Evolutionary conservation across 2,888 invertebrate genomes (phyloP), one percentile per base, ranked within the genome.

Genomic region (Acronicta aceris): DNA sequence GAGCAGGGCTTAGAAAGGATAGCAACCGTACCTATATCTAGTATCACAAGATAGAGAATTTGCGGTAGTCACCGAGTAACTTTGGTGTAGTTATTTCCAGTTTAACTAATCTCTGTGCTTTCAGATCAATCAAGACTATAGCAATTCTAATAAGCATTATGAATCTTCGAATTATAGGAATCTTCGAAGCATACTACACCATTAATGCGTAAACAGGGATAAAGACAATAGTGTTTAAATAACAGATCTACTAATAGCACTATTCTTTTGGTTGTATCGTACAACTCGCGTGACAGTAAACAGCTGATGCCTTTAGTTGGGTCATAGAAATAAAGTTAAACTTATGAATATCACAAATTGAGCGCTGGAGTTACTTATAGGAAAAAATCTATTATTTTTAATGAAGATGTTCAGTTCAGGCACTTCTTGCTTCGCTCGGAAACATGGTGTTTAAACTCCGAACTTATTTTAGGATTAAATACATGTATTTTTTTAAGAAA

Each of bases 1-100:
- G 73, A 63, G 67, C 67, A 61, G 66, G 71, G 54, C 57, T 65
- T 55, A 51, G 40, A 66, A 69, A 64, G 59, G 56, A 59, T 65
- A 63, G 66, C 48, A 65, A 51, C 59, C 40, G 46, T 48, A 56
- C 59, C 47, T 52, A 66, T 48, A 51, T 33, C 36, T 54, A 51
- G 41, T 60, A 48, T 47, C 36, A 60, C 41, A 49, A 64, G 42
- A 38, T 53, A 54, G 33, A 54, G 43, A 59, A 43, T 58, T 41
- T 42, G 47, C 40, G 42, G 47, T 33, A n/a, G 49, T 30, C 9
- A 7, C n/a, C 52, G 21, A 21, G 21, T 21, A 56, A 30, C 8
- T 68, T 46, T 21, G 25, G 25, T n/a, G 38, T n/a, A 36, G 42
- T 3, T 8, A 55, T 52, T 60, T 53, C 27, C 42, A 54, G 47